These are phyloP conservation scores for Bembecia ichneumoniformis DNA, from an alignment of 2,888 invertebrate genomes.

Conservation along the genomic window DNA sequence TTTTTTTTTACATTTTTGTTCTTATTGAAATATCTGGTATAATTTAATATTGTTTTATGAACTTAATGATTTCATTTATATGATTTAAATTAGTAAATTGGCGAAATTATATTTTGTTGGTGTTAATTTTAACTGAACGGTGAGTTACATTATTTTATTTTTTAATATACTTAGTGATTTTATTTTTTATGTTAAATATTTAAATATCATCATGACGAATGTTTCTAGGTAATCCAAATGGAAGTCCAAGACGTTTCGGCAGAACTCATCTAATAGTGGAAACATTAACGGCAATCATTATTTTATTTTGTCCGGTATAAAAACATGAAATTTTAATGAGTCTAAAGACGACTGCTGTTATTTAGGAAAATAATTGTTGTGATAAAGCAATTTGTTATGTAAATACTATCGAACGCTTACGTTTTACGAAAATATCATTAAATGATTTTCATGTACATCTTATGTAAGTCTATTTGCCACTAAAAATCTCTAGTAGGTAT, in stretches of 20 bases:
- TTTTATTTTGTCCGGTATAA: slow-evolving; percentile 31
- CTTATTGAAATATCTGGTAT: background rate
- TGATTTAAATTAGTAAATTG: slow-evolving; percentile 8
- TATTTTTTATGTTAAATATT: slow-evolving; percentile 17
- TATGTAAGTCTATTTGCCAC: background rate
- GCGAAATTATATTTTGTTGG: slow-evolving; percentile 52
- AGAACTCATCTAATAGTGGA: slow-evolving; percentile 55
- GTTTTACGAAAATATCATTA: background rate
- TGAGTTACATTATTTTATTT: slow-evolving; percentile 39
- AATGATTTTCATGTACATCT: background rate
- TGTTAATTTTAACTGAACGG: slow-evolving; percentile 52
- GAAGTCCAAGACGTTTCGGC: slow-evolving; percentile 60
- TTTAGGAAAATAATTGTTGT: slow-evolving; percentile 57
- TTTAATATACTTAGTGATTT: slow-evolving; percentile 17
- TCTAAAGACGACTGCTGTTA: slow-evolving; percentile 62
- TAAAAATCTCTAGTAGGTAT: background rate
- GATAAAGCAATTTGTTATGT: slow-evolving; percentile 40
- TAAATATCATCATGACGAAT: slow-evolving; percentile 46
- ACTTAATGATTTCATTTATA: background rate
- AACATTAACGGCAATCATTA: slow-evolving; percentile 41
- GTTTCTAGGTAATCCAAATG: slow-evolving; percentile 71
- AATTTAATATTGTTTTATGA: background rate
- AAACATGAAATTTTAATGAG: slow-evolving; percentile 27
- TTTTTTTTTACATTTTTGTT: background rate
- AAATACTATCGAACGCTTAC: background rate